A percentile compares a stretch with the other conserved stretches of the same genome.
Conservation (phyloP, 2,797 vertebrate species). For the Kryptolebias ocellatus region DNA sequence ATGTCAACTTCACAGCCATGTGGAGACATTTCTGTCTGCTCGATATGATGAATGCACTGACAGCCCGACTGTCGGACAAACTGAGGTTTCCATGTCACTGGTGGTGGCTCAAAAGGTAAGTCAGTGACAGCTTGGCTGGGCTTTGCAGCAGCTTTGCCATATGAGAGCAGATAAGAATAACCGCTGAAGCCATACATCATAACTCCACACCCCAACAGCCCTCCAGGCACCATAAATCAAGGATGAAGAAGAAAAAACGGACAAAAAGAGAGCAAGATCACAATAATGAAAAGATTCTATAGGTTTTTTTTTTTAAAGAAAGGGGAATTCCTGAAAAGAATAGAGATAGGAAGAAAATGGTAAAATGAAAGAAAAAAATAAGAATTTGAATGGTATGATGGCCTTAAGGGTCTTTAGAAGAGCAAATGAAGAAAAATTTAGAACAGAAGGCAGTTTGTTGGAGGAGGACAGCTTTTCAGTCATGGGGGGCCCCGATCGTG, state of each 20-base stretch:
- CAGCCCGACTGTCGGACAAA: conserved; percentile 3
- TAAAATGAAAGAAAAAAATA: conserved; percentile 27
- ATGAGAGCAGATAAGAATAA: conserved; percentile 82
- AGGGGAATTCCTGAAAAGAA: not conserved
- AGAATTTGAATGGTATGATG: conserved; percentile 29
- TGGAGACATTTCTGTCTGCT: not conserved
- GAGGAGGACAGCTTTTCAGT: conserved; percentile 47
- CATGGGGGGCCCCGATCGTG: conserved; percentile 53
- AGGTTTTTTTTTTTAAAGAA: conserved; percentile 11
- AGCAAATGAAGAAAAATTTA: conserved; percentile 23
- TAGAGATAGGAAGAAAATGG: conserved; percentile 36
- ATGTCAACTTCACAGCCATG: not conserved
- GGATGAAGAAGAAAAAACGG: conserved; percentile 39
- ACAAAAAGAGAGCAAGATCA: conserved; percentile 30
- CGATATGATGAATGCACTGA: conserved; percentile 1
- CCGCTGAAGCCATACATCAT: conserved; percentile 70
- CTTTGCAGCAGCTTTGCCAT: conserved; percentile 70
- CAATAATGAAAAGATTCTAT: conserved; percentile 12
- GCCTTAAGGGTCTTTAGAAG: conserved; percentile 13
- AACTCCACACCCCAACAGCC: conserved; percentile 45
- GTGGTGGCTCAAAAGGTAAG: conserved; percentile 33
- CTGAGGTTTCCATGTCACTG: not conserved
- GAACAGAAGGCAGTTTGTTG: conserved; percentile 34
- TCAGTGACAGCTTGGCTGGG: conserved; percentile 53
- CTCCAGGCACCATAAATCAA: conserved; percentile 59